Percentiles rank a stretch among this genome's conserved stretches.
Conservation (phyloP, 2,113 vertebrate genomes). For the Hucho hucho region DNA sequence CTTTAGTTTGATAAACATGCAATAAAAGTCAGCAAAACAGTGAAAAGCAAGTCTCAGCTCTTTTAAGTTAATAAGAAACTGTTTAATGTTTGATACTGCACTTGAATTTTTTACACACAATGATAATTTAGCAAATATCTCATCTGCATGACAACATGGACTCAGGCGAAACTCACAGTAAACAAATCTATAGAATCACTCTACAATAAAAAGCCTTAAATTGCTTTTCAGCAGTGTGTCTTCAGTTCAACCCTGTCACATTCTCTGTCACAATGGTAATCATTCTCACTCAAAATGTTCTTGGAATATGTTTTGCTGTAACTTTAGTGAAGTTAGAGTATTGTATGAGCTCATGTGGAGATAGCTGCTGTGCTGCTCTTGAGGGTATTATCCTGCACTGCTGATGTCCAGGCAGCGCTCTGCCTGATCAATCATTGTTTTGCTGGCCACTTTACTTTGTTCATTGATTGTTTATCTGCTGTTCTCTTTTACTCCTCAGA, state of each 20-base stretch:
- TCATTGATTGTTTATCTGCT: neutral
- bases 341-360: neutral
- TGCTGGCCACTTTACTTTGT: neutral
- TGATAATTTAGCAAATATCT: neutral
- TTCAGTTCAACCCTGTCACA: neutral
- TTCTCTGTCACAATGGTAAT: no score
- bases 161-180: neutral
- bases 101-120: neutral
- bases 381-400: constrained; percentile 13
- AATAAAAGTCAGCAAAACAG: neutral
- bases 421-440: neutral
- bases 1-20: no score
- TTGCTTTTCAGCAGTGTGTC: neutral
- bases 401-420: neutral
- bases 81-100: neutral
- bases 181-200: neutral
- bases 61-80: neutral
- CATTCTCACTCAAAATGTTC: no score
- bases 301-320: neutral
- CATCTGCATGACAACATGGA: neutral
- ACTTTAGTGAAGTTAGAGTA: no score
- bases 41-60: neutral
- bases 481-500: neutral
- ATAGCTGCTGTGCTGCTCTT: constrained; percentile 2
- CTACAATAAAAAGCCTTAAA: neutral